These are phyloP conservation scores for Adelphocoris suturalis DNA, from an alignment of 2,888 invertebrate species.

Conservation along the genomic window DNA sequence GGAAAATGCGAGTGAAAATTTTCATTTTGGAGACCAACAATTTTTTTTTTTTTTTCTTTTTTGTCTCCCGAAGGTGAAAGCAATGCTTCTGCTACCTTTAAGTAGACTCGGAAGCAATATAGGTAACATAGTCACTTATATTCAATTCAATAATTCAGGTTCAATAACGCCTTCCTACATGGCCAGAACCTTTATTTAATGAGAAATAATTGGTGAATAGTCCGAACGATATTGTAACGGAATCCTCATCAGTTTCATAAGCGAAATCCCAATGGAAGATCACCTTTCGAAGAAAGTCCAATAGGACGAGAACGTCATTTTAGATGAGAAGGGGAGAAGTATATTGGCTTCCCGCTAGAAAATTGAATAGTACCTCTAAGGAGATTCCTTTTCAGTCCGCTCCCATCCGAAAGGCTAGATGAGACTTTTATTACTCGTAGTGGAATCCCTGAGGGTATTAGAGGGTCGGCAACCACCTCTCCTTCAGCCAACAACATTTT, in stretches of 20 bases:
- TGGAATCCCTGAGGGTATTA: background rate
- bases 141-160: too few species aligned
- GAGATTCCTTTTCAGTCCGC: constrained; percentile 24
- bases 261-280: background rate
- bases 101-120: too few species aligned
- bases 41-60: too few species aligned
- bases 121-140: too few species aligned
- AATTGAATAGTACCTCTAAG: constrained; percentile 47
- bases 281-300: too few species aligned
- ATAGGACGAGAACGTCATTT: background rate
- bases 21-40: too few species aligned
- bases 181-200: too few species aligned
- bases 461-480: background rate
- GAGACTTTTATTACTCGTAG: constrained; percentile 27
- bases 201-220: too few species aligned
- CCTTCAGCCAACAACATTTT: background rate
- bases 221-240: background rate
- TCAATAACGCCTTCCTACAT: too few species aligned
- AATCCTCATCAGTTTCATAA: background rate
- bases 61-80: too few species aligned
- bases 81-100: too few species aligned
- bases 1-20: too few species aligned
- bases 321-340: background rate
- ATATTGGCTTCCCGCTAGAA: constrained; percentile 29
- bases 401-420: constrained; percentile 17